Base-by-base conservation (phyloP, 2,113 vertebrate species). In the Poeciliopsis retropinna region DNA sequence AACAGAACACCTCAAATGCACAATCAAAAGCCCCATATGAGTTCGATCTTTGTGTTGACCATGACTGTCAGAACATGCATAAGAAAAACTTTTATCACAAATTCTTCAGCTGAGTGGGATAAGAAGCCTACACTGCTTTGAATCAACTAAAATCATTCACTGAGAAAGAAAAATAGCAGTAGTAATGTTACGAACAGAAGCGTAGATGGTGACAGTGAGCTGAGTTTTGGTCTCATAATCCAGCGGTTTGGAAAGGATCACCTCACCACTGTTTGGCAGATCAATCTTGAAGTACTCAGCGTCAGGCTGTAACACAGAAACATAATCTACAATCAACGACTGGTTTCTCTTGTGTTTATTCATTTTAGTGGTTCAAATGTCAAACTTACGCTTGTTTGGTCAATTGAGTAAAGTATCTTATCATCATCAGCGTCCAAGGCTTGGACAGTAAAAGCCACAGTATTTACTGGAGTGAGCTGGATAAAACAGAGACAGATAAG, bases 371-470 rank as follows among this genome's bases (percentile, higher is more conserved):
- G 15, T 64, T 11, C 15, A 37, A 47, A 61, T 47, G n/a, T 25
- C 57, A 15, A 81, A 82, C 85, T 90, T 90, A 96, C 96, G 67
- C 90, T 93, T 62, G 91, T 72, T 47, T 87, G 85, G 86, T 95
- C 95, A 60, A 96, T 93, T 66, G 92, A 83, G 67, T 95, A 96
- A 84, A 95, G 85, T 2, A 95, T 89, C 4, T 85, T 91, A 88
- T 97, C 95, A 2, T 95, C 93, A 74, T 96, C 96, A 6, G 83
- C 92, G 57, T 97, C 96, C 32, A 70, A 85, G 0, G 96, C 96
- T 70, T 89, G 88, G 28, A 96, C 81, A 39, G 91, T 94, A 71
- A 97, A 95, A n/a, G 92, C 89, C 68, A 96, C 86, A 1, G 94
- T 90, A 75, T 95, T 94, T 68, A 95, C 92, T 0, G 92, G 87